Conservation (phyloP, 2,797 vertebrate species). For the Macropus fuliginosus region DNA sequence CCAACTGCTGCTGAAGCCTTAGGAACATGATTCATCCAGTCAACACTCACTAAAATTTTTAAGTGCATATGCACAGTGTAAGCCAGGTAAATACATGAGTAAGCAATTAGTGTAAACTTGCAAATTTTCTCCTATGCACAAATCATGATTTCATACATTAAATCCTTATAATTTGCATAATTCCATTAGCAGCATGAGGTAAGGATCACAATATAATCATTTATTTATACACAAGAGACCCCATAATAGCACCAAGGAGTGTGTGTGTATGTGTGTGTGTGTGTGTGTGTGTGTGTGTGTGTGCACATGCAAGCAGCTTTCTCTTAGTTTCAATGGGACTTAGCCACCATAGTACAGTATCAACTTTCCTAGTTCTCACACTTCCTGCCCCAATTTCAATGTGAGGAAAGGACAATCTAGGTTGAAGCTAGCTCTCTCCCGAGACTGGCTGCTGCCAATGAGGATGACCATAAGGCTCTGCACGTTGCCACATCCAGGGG, state of each 20-base stretch:
- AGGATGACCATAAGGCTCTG: not conserved
- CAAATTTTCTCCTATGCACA: not conserved
- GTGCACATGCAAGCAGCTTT: not conserved
- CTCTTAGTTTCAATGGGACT: not conserved
- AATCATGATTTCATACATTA: not conserved
- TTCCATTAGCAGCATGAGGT: not conserved
- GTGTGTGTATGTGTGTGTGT: too few relatives aligned
- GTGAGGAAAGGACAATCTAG: not conserved
- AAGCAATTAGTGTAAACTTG: not conserved
- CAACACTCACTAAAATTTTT: not conserved
- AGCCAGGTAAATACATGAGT: not conserved
- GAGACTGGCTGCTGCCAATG: not conserved
- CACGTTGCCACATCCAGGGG: not conserved
- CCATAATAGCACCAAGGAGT: not conserved
- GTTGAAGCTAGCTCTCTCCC: not conserved
- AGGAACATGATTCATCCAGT: not conserved
- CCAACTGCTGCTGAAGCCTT: not conserved
- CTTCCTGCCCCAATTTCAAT: not conserved
- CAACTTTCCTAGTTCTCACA: not conserved
- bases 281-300: accelerated
- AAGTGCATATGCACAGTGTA: not conserved
- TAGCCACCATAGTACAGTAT: not conserved
- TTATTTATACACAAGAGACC: not conserved
- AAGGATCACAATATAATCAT: not conserved
- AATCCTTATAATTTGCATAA: not conserved